Evolutionary conservation across 2,113 vertebrate species (phyloP).

Genomic region (Balaeniceps rex): DNA sequence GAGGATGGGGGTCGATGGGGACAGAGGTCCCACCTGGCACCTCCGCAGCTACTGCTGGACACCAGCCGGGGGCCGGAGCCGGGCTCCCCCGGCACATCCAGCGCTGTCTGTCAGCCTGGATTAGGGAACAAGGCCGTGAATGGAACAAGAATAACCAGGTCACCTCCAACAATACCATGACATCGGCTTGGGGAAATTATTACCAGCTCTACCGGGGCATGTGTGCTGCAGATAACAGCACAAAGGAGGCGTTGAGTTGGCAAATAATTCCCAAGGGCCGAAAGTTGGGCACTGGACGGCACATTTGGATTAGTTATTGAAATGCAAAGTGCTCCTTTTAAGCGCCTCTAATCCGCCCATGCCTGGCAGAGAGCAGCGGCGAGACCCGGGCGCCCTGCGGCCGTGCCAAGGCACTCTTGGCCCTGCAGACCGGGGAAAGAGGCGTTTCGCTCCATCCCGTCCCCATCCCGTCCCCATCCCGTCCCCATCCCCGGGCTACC

Average conservation of each 20-base stretch:
- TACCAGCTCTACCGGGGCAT: not conserved
- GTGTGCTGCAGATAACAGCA: not conserved
- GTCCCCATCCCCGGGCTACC: accelerated
- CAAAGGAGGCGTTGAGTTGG: not conserved
- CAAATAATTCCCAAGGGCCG: not conserved
- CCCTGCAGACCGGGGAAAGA: not conserved
- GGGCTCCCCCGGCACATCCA: not conserved
- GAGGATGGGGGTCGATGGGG: not conserved
- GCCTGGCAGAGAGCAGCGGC: not conserved
- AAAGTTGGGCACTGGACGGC: not conserved
- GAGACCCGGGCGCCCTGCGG: accelerated
- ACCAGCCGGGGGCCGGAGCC: not conserved
- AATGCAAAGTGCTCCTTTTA: not conserved
- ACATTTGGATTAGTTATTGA: not conserved
- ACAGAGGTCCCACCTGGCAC: not conserved
- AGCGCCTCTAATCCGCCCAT: accelerated
- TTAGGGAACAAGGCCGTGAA: not conserved
- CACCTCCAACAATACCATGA: not conserved
- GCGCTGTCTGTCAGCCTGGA: not conserved
- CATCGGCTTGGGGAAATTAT: not conserved
- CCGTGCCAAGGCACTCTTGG: not conserved
- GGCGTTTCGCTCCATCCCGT: accelerated
- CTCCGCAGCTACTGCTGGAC: not conserved
- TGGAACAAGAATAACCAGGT: not conserved
- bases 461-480: not conserved